These are phyloP conservation scores for Bungarus multicinctus DNA, from an alignment of 2,113 vertebrate species.

Conservation along the genomic window DNA sequence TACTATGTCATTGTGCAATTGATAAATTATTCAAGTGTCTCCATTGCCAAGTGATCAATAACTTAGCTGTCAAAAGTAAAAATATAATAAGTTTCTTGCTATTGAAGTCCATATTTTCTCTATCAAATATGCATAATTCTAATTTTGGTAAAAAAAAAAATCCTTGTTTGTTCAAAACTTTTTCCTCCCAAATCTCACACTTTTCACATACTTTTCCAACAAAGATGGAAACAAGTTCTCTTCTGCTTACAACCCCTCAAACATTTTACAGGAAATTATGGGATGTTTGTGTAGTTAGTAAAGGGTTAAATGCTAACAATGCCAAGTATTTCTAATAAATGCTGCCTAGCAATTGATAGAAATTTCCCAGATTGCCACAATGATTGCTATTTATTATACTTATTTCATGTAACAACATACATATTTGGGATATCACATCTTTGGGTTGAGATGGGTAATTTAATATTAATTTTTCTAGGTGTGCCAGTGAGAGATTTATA, in stretches of 20 bases:
- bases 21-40: not conserved
- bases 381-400: not conserved
- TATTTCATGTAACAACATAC: not conserved
- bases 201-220: not conserved
- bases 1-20: not conserved
- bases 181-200: not conserved
- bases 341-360: not conserved
- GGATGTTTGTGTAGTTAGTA: not conserved
- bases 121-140: not conserved
- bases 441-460: not conserved
- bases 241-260: not conserved
- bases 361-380: not conserved
- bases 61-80: not conserved
- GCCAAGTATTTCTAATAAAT: not conserved
- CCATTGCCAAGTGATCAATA: not conserved
- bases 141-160: not conserved
- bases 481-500: not conserved
- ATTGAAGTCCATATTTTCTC: not conserved
- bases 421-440: not conserved
- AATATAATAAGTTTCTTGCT: not conserved
- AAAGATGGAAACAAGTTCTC: not conserved
- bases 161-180: not conserved
- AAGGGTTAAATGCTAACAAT: not conserved
- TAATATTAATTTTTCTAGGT: not conserved
- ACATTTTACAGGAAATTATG: not conserved